phyloP scores from a whole-genome alignment of 2,888 invertebrate genomes.

The Ochlodes sylvanus region DNA sequence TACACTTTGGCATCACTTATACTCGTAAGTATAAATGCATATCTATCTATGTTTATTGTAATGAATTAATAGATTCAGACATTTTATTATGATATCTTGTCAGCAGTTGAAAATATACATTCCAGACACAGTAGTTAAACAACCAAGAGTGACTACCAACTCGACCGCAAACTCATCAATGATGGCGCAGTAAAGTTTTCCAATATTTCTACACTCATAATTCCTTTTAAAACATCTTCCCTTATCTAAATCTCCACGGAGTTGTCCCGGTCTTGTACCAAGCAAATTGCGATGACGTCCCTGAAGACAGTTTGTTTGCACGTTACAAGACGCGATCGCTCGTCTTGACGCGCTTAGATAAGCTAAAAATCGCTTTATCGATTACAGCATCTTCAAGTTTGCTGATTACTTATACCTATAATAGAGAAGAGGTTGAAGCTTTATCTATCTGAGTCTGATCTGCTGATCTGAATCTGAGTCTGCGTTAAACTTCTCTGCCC shows the following conservation, averaged over 20 bases:
- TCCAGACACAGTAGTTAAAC: too few relatives aligned
- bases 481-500: too few relatives aligned
- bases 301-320: conserved; percentile 7
- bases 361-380: conserved; percentile 9
- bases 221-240: conserved; percentile 4
- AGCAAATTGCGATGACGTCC: conserved; percentile 21
- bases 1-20: too few relatives aligned
- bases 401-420: background rate
- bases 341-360: background rate
- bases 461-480: too few relatives aligned
- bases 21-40: too few relatives aligned
- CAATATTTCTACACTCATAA: background rate
- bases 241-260: conserved; percentile 20
- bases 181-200: background rate
- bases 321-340: conserved; percentile 7
- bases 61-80: too few relatives aligned
- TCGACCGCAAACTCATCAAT: too few relatives aligned
- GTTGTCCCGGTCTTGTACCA: background rate
- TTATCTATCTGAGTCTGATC: too few relatives aligned
- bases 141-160: too few relatives aligned
- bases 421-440: background rate
- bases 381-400: background rate
- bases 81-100: too few relatives aligned
- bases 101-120: too few relatives aligned
- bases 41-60: too few relatives aligned